Percentiles rank a stretch among this genome's conserved stretches.
These are phyloP conservation scores for Acronicta leporina DNA, from an alignment of 2,888 invertebrate species.

Conservation along the genomic window DNA sequence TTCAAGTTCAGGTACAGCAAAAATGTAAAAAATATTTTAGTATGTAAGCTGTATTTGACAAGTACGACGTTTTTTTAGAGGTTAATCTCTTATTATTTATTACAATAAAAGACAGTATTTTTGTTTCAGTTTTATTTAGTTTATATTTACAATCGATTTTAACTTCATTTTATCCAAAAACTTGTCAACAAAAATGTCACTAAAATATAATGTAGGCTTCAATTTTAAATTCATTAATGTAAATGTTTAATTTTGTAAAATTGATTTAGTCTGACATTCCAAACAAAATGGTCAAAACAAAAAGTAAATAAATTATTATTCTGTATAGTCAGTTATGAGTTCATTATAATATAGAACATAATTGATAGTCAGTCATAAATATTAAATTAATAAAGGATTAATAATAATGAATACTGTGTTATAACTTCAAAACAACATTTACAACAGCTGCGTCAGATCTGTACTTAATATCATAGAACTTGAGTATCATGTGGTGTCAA, in stretches of 20 bases:
- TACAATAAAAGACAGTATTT: conserved; percentile 40
- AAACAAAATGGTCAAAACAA: conserved; percentile 13
- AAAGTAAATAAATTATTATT: conserved; percentile 8
- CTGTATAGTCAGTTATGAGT: conserved; percentile 37
- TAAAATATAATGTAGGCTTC: conserved; percentile 4
- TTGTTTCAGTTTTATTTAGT: conserved; percentile 37
- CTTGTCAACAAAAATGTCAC: conserved; percentile 10
- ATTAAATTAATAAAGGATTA: conserved; percentile 29
- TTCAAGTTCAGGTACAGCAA: conserved; percentile 9
- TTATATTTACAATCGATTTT: conserved; percentile 26
- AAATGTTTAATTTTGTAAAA: conserved; percentile 16
- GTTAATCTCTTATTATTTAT: conserved; percentile 23
- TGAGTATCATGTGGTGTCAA: conserved; percentile 25
- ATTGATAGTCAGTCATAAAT: conserved; percentile 37
- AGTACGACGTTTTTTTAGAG: conserved; percentile 8
- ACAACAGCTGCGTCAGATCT: conserved; percentile 54
- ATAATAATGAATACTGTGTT: conserved; percentile 39
- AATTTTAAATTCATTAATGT: conserved; percentile 13
- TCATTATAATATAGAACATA: not conserved
- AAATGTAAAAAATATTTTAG: conserved; percentile 21
- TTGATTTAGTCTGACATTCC: conserved; percentile 10
- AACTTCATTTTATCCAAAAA: conserved; percentile 9
- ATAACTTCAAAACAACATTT: conserved; percentile 25
- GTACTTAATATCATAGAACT: conserved; percentile 38
- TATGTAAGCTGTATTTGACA: conserved; percentile 11